Conservation (phyloP, 2,888 invertebrate genomes). For the Clepsis dumicolana region DNA sequence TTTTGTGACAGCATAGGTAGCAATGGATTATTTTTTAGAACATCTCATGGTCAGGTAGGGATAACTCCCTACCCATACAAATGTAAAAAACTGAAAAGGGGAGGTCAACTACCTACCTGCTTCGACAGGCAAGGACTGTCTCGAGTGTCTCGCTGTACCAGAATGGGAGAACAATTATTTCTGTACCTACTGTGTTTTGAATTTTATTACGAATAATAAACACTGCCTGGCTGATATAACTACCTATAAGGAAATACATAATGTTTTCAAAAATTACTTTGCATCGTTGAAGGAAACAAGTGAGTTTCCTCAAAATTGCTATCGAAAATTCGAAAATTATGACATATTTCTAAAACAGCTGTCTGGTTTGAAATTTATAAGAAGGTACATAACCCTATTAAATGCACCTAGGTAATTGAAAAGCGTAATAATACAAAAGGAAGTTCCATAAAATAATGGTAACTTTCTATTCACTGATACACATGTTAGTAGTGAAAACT, state of each 20-base stretch:
- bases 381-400: no score
- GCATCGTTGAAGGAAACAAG: background rate
- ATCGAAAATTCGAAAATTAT: background rate
- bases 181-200: background rate
- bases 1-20: background rate
- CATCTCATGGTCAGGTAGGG: constrained; percentile 26
- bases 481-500: constrained; percentile 30
- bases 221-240: background rate
- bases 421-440: background rate
- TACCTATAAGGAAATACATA: background rate
- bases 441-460: background rate
- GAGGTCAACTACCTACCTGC: constrained; percentile 40
- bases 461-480: constrained; percentile 31
- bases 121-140: constrained; percentile 3
- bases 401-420: no score
- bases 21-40: background rate
- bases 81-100: constrained; percentile 4
- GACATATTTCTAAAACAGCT: background rate
- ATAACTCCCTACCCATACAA: background rate
- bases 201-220: background rate
- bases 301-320: background rate
- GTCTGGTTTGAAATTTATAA: background rate
- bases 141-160: constrained; percentile 1
- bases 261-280: background rate
- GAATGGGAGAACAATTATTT: background rate